Base-by-base conservation (phyloP, 1,140 invertebrate genomes). In the Panagrolaimus sp. region DNA sequence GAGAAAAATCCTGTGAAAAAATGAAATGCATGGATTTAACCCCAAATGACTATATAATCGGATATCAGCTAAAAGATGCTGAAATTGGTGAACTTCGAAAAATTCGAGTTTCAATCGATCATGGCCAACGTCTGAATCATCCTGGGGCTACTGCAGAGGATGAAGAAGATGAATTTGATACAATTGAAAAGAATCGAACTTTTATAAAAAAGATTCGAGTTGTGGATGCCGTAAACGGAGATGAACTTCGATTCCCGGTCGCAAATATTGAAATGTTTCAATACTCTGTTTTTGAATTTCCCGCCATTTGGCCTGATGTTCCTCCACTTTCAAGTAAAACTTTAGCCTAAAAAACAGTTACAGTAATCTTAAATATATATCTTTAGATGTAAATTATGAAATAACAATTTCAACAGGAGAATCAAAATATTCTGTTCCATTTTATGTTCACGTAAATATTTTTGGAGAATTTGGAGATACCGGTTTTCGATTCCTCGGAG, bases 241-340 rank as follows among this genome's bases (percentile, higher is more conserved):
- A 76, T 65, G 75, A 76, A 55, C 24, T 76, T 10, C 77, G 75
- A 43, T 76, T 76, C 26, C 75, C 75, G 4, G 21, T 68, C 0
- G 75, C 75, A 21, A 69, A 77, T 32, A 63, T 69, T 38, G 55
- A 69, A 43, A 17, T 79, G n/a, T 43, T 32, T 1, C 15, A 76
- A n/a, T 26, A 63, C 17, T 76, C 74, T n/a, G 68, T 77, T 44
- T 71, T 63, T 52, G 75, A 77, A 48, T 69, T 79, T 24, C 71
- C 75, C 4, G 77, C 48, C 21, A 68, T 79, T 28, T 77, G 77
- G 72, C 75, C 75, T 1, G 75, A 77, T 65, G 17, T 21, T n/a
- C 77, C 75, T 12, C 75, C 75, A 12, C 67, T 68, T 24, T 64
- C 73, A 62, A 76, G 74, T 75, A 32, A 24, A 32, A 17, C 14